Evolutionary conservation across 1,140 invertebrate genomes (phyloP), one percentile per base, ranked within the genome.

Genomic region (Rhagoletis zephyria): DNA sequence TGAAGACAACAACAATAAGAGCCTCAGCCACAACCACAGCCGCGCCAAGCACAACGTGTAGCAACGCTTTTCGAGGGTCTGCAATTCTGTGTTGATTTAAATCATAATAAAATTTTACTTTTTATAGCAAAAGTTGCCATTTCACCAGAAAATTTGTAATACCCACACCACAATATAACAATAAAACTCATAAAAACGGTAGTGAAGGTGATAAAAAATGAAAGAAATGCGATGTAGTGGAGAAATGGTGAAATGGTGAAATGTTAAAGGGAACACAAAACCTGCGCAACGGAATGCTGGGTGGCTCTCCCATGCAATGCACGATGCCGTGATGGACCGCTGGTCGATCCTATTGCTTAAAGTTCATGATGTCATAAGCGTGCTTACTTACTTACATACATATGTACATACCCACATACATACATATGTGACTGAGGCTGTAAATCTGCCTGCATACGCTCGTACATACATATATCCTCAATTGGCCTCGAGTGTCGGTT

Each of bases 51-150:
- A 74, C 3, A n/a, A 42, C 65, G 9, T 40, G 4, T 77, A 48
- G 16, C 14, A 64, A 16, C 10, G 19, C n/a, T 40, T 16, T n/a
- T 40, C n/a, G 64, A 19, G 74, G 16, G 42, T 19, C 74, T 19
- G 16, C 16, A 56, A 81, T 81, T 81, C 74, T 56, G 74, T n/a
- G 48, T 59, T 81, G 48, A 81, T 81, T 81, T 56, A n/a, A 56
- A 59, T 81, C 19, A 56, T 81, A 81, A 81, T 51, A 81, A 81
- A 81, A 81, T 81, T 81, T 81, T 81, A 81, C 74, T 81, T 81
- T 81, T 81, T 81, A 81, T 81, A 81, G n/a, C 74, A 81, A 59
- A 81, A 81, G 74, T 81, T 81, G 74, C 74, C 74, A 19, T 56
- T 81, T 81, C 74, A 81, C 19, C 74, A 56, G 74, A 81, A 81